These are phyloP conservation scores for Thomomys bottae DNA, from an alignment of 2,113 vertebrate genomes.

Conservation along the genomic window DNA sequence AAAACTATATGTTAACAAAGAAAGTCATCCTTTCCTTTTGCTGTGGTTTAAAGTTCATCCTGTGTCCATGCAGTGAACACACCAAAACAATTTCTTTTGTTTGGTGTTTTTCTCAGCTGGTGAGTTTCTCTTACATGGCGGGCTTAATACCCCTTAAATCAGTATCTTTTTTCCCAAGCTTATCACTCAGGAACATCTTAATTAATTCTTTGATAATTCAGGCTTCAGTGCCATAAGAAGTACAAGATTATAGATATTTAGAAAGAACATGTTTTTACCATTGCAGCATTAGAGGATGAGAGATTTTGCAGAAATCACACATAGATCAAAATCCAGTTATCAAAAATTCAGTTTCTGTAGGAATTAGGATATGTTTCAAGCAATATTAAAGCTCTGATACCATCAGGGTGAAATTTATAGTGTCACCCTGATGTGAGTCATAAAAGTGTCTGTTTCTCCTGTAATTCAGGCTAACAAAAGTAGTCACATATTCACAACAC, in stretches of 20 bases:
- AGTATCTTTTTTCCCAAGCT: constrained; percentile 36
- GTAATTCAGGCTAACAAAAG: constrained; percentile 47
- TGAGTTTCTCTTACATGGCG: constrained; percentile 52
- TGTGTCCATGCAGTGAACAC: constrained; percentile 25
- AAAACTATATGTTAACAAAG: constrained; percentile 16
- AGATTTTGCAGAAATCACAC: constrained; percentile 53
- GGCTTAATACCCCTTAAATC: constrained; percentile 48
- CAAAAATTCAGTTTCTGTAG: constrained; percentile 40
- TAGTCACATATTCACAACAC: neutral
- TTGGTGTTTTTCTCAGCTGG: constrained; percentile 54
- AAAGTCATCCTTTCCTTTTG: constrained; percentile 23
- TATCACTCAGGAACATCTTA: constrained; percentile 65
- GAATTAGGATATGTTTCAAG: constrained; percentile 55
- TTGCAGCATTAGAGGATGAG: constrained; percentile 9
- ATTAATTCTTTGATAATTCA: constrained; percentile 73
- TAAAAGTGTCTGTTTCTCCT: neutral
- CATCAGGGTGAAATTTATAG: constrained; percentile 41
- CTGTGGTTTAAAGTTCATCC: neutral
- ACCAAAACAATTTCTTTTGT: constrained; percentile 11
- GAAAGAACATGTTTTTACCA: constrained; percentile 40
- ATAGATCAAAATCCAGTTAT: constrained; percentile 60
- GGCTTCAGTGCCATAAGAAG: constrained; percentile 52
- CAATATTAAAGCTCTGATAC: constrained; percentile 56
- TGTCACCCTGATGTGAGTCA: constrained; percentile 4
- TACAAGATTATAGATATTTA: constrained; percentile 57